Base-by-base conservation (phyloP, 2,888 invertebrate genomes). In the Drosophila mimica region DNA sequence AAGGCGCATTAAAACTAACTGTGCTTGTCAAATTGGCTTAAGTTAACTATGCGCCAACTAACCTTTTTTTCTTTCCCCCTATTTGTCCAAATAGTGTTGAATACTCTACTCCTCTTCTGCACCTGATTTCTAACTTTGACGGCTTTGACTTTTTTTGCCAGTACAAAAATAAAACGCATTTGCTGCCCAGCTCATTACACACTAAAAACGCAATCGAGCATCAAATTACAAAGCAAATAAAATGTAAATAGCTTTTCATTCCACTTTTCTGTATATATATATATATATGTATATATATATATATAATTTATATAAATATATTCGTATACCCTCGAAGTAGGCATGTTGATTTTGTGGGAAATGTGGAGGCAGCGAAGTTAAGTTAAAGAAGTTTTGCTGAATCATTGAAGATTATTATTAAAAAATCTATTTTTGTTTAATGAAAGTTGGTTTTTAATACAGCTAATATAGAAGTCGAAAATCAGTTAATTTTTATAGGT, bases 201-300 rank as follows among this genome's bases (percentile, higher is more conserved):
- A 88, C 81, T 88, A 81, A 88, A 86, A 75, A 87, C 81, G 85
- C 85, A 86, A 86, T 86, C 89, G 90, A 89, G 76, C 90, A 88
- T 81, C 86, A 86, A 86, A 86, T 86, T 86, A 86, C 85, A 86
- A 90, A 86, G 88, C 74, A 86, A 89, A 86, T 89, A 89, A 86
- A 86, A 86, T 89, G 85, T 83, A 86, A 86, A 86, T 86, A 75
- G 86, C 67, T 88, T 84, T 87, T 70, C 63, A 67, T 74, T 69
- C 58, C 63, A 69, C 76, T 77, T 73, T 76, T 17, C 49, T 56
- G 25, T 46, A 31, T 60, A 72, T 40, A 65, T 56, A 54, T 66
- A 56, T 56, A n/a, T 43, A 60, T 52, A 67, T 62, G 57, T 54
- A 60, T 58, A 52, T 76, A 25, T 52, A 62, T 52, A 69, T 64